Base-by-base conservation (phyloP, 2,888 invertebrate species). In the Hemithea aestivaria region DNA sequence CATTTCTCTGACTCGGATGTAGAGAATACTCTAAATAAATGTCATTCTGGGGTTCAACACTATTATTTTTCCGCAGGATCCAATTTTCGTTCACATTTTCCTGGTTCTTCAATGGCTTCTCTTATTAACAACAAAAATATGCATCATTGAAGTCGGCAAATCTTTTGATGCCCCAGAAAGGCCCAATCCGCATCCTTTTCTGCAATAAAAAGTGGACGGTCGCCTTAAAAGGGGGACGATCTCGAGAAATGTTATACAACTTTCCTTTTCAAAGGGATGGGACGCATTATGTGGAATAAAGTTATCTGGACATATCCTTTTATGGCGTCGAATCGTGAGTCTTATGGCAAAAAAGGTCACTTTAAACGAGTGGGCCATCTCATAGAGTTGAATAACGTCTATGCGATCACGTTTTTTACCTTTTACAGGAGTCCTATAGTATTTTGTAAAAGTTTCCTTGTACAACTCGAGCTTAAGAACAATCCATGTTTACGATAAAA, bases 251-350 rank as follows among this genome's bases (percentile, higher is more conserved):
- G 73, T 72, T 71, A 70, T 69, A 76, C 75, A 77, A 77, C 82
- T 83, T 78, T 85, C 80, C 77, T 68, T 81, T 79, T 85, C 79
- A 82, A 85, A 85, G 75, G 77, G 80, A 78, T 73, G 48, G 69
- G 66, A 70, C 67, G 69, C 65, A 78, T 77, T 70, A 80, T 77
- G 70, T 72, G 72, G 76, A 76, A 84, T 83, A 84, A 84, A 82
- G 77, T 80, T 81, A 82, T 82, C 81, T 79, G 81, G 75, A 73
- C 79, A 70, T 73, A 68, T 64, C 83, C 82, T 80, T 85, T 85
- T 85, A 85, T 79, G 65, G 83, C 58, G 54, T 45, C 61, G 63
- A 67, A 73, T 72, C 71, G 71, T 61, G 69, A 66, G 54, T 58
- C 63, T 61, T 70, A 66, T 62, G 56, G 75, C 76, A 75, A 80